Evolutionary conservation across 1,140 invertebrate species (phyloP).

Genomic region (Rhagoletis pomonella): DNA sequence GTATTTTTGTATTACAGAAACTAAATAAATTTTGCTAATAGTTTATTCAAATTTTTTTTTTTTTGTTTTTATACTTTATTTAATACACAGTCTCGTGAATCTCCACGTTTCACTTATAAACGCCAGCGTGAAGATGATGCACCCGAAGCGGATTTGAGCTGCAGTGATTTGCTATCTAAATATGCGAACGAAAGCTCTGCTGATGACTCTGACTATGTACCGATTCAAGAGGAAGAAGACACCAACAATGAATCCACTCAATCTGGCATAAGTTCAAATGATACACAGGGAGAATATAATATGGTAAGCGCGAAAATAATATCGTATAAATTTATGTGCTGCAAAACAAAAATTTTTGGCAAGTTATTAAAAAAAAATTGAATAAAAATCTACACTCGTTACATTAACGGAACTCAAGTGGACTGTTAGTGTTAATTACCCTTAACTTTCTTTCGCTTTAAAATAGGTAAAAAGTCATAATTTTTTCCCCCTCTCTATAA

Average conservation of each 20-base stretch:
- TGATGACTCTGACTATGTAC: slow-evolving; percentile 70
- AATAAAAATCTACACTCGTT: neutral
- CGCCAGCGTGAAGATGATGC: slow-evolving; percentile 58
- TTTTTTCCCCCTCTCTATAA: neutral
- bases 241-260: slow-evolving; percentile 54
- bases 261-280: slow-evolving; percentile 59
- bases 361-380: neutral
- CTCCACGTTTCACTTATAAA: slow-evolving; percentile 57
- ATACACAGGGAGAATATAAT: slow-evolving; percentile 58
- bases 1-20: neutral
- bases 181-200: slow-evolving; percentile 69
- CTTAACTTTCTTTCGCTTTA: no score
- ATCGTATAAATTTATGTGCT: neutral
- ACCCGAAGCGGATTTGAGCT: slow-evolving; percentile 62
- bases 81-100: neutral
- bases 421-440: no score
- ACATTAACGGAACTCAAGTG: no score
- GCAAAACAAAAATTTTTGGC: neutral
- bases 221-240: slow-evolving; percentile 58
- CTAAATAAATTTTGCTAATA: neutral
- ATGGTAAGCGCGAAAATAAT: neutral
- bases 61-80: neutral
- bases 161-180: slow-evolving; percentile 66
- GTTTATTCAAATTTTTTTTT: slow-evolving; percentile 37
- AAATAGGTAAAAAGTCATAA: no score